Evolutionary conservation across 2,113 vertebrate species (phyloP).

Genomic region (Indicator indicator): DNA sequence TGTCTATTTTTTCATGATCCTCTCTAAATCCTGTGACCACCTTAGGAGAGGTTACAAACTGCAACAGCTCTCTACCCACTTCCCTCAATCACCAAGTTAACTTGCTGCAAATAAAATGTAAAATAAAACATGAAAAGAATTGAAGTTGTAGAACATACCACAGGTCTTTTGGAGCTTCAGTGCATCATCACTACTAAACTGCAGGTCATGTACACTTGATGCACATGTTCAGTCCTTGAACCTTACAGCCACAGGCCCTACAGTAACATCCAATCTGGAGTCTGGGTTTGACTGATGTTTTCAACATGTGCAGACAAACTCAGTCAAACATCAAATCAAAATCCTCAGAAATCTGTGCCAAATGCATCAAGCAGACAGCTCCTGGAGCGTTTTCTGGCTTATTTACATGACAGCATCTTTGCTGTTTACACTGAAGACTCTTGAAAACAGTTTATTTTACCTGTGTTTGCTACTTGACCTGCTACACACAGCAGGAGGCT

Average conservation of each 20-base stretch:
- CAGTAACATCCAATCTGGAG: not conserved
- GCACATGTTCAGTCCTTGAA: not conserved
- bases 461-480: not conserved
- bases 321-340: not conserved
- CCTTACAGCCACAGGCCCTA: not conserved
- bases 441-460: not conserved
- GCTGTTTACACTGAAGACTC: not conserved
- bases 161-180: rapidly evolving
- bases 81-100: not conserved
- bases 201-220: not conserved
- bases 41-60: not conserved
- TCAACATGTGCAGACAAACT: not conserved
- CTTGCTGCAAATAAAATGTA: not conserved
- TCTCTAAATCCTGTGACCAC: not conserved
- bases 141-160: not conserved
- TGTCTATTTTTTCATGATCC: not conserved
- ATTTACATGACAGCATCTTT: not conserved
- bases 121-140: not conserved
- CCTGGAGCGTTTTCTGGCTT: not conserved
- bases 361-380: not conserved
- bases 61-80: not conserved
- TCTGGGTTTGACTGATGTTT: not conserved
- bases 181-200: not conserved
- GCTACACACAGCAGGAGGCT: not conserved
- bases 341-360: not conserved